Evolutionary conservation across 2,888 invertebrate species (phyloP).

Genomic region (Hemithea aestivaria): DNA sequence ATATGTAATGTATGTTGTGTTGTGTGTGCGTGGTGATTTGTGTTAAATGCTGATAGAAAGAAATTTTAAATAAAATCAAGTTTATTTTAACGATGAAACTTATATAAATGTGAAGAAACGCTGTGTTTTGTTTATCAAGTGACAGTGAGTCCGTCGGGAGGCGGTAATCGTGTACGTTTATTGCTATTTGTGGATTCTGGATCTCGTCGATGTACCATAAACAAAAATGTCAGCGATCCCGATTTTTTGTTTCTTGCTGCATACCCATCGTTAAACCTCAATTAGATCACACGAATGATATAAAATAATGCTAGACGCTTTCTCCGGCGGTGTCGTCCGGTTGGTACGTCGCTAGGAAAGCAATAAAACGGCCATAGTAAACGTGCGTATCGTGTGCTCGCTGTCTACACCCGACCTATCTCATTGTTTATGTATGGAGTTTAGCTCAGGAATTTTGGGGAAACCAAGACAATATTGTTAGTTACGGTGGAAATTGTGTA

Average conservation of each 20-base stretch:
- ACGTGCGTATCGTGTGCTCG: conserved; percentile 73
- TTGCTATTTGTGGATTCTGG: conserved; percentile 78
- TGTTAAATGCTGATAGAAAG: conserved; percentile 77
- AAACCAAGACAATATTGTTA: conserved; percentile 55
- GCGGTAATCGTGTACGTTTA: conserved; percentile 78
- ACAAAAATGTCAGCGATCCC: conserved; percentile 81
- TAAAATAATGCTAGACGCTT: conserved; percentile 70
- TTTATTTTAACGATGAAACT: conserved; percentile 71
- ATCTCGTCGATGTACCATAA: conserved; percentile 78
- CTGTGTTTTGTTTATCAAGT: conserved; percentile 74
- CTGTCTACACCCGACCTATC: conserved; percentile 75
- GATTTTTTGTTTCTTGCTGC: conserved; percentile 78
- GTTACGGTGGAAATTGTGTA: conserved; percentile 59
- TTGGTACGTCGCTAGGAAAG: conserved; percentile 50
- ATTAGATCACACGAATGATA: conserved; percentile 76
- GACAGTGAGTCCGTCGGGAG: conserved; percentile 75
- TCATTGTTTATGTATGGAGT: conserved; percentile 80
- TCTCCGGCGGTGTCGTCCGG: conserved; percentile 52
- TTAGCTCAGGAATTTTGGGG: conserved; percentile 73
- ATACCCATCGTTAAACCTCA: conserved; percentile 72
- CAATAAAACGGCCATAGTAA: conserved; percentile 73
- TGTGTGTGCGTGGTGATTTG: conserved; percentile 80
- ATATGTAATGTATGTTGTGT: conserved; percentile 64
- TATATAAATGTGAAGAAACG: conserved; percentile 73
- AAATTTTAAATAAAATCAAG: conserved; percentile 74